phyloP scores from a whole-genome alignment of 64 coral and sea anemone species.

The Pocillopora verrucosa region DNA sequence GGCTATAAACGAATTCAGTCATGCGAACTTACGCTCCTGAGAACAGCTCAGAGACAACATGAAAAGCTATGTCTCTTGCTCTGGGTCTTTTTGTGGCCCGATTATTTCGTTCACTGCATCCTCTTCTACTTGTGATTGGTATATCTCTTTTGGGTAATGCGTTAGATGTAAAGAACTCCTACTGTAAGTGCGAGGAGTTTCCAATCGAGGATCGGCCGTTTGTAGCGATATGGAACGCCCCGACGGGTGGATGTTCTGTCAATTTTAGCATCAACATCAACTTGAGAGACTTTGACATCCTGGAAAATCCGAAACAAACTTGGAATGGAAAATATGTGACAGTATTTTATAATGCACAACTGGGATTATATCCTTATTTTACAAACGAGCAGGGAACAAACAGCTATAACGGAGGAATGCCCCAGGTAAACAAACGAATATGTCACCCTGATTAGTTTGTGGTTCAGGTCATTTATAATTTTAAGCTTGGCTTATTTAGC shows the following conservation, averaged over 20 bases:
- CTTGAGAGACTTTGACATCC: slow-evolving; percentile 79
- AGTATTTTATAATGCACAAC: slow-evolving; percentile 94
- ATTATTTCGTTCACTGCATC: not conserved
- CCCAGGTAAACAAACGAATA: slow-evolving; percentile 72
- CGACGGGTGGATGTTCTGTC: slow-evolving; percentile 87
- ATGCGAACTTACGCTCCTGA: slow-evolving; percentile 1
- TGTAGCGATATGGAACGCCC: slow-evolving; percentile 95
- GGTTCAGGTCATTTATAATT: slow-evolving; percentile 13
- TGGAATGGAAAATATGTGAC: slow-evolving; percentile 93
- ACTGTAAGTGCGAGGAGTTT: slow-evolving; percentile 80
- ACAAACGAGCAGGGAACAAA: slow-evolving; percentile 48
- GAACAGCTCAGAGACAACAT: slow-evolving; percentile 32
- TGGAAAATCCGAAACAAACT: slow-evolving; percentile 76
- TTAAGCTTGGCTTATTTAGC: not conserved
- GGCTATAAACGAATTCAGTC: slow-evolving; percentile 2
- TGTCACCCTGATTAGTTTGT: not conserved
- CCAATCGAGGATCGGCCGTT: slow-evolving; percentile 80
- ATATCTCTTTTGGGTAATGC: not conserved
- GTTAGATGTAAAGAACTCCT: slow-evolving; percentile 11
- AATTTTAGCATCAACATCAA: slow-evolving; percentile 94
- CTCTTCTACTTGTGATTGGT: not conserved
- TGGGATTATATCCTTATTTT: slow-evolving; percentile 93
- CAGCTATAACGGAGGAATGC: slow-evolving; percentile 89
- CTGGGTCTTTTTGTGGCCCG: slow-evolving; percentile 17
- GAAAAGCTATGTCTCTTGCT: slow-evolving; percentile 38